Percentiles rank a stretch among this genome's conserved stretches.
Evolutionary conservation across 2,797 vertebrate species (phyloP).

Genomic region (Botia almorhae): DNA sequence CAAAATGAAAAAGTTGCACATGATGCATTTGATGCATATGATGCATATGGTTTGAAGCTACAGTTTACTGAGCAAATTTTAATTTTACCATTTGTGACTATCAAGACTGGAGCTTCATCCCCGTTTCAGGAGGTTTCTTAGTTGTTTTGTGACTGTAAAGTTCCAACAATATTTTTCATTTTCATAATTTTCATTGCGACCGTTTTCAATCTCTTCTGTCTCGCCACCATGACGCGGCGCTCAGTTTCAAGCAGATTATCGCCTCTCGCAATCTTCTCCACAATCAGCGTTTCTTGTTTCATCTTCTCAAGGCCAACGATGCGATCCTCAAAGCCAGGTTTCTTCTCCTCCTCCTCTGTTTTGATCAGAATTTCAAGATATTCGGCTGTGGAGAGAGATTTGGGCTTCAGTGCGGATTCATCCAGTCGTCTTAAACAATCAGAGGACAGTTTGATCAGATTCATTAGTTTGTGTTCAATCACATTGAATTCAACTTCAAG

Average conservation of each 20-base stretch:
- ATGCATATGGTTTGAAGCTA: neutral
- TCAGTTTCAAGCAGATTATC: slow-evolving; percentile 34
- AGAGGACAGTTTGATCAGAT: slow-evolving; percentile 49
- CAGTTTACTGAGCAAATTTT: neutral
- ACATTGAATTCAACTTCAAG: slow-evolving; percentile 21
- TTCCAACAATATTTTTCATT: neutral
- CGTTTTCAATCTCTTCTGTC: slow-evolving; percentile 22
- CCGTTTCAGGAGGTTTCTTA: neutral
- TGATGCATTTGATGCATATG: no score
- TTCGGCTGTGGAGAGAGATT: slow-evolving; percentile 48
- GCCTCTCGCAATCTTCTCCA: slow-evolving; percentile 50
- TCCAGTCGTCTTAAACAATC: slow-evolving; percentile 53
- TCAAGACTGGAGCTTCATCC: neutral
- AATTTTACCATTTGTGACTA: rapidly evolving
- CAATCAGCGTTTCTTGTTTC: slow-evolving; percentile 34
- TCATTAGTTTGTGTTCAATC: slow-evolving; percentile 39
- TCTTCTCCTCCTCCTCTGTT: slow-evolving; percentile 55
- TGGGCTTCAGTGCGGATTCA: slow-evolving; percentile 57
- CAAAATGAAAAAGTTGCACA: no score
- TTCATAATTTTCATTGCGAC: slow-evolving; percentile 1
- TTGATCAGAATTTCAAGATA: slow-evolving; percentile 59
- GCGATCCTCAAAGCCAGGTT: slow-evolving; percentile 56
- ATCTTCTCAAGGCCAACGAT: slow-evolving; percentile 49
- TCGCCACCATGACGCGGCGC: neutral
- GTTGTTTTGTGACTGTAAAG: slow-evolving; percentile 1